Percentiles rank a stretch among this genome's conserved stretches.
These are phyloP conservation scores for Phylloscopus whistleri DNA, from an alignment of 2,113 vertebrate species.

Conservation along the genomic window DNA sequence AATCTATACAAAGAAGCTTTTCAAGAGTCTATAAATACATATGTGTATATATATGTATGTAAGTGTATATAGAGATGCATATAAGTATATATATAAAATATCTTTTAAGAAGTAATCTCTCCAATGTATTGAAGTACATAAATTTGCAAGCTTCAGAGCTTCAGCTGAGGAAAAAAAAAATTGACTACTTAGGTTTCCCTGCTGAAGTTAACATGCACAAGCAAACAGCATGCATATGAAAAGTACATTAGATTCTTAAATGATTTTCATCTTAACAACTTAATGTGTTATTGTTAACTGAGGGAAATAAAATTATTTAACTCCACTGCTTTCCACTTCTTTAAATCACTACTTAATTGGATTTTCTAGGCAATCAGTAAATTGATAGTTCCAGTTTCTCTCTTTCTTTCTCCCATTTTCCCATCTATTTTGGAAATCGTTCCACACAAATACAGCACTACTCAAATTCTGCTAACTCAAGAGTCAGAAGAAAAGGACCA, in stretches of 20 bases:
- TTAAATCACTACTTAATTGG: conserved; percentile 4
- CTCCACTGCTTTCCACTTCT: background rate
- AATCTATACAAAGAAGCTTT: background rate
- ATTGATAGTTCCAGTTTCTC: background rate
- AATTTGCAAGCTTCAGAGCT: background rate
- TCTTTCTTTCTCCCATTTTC: background rate
- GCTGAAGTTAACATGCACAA: background rate
- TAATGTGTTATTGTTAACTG: conserved; percentile 18
- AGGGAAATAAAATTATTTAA: conserved; percentile 22
- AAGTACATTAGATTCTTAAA: background rate
- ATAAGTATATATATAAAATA: background rate
- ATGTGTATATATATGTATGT: background rate
- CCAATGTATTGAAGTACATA: background rate
- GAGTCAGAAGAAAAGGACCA: background rate
- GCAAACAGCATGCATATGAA: background rate
- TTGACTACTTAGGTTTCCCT: background rate
- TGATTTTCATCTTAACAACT: background rate
- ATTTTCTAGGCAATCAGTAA: conserved; percentile 36
- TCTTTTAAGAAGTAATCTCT: background rate
- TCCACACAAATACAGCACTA: background rate
- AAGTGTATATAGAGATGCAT: no score
- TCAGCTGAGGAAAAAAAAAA: background rate
- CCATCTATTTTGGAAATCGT: background rate
- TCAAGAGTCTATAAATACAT: background rate
- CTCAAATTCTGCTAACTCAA: background rate